Conservation (phyloP, 2,797 vertebrate genomes). For the Mormyrus hasselquistii region DNA sequence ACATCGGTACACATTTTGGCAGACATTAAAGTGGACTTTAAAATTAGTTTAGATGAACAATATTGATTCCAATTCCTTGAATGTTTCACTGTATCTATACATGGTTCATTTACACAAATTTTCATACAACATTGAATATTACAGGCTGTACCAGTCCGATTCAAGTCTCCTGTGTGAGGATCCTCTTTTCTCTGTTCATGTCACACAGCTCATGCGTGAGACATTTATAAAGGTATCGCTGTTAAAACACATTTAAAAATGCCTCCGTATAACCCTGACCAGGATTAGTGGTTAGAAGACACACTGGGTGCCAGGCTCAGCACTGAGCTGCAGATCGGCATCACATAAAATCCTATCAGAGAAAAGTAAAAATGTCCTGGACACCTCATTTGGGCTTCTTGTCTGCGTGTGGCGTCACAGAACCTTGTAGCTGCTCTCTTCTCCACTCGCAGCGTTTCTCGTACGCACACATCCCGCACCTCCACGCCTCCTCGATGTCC, state of each 20-base stretch:
- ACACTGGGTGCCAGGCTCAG: neutral
- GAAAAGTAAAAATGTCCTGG: neutral
- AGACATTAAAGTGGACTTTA: neutral
- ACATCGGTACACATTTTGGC: neutral
- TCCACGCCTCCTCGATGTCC: slow-evolving; percentile 68
- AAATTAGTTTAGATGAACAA: neutral
- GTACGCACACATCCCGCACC: slow-evolving; percentile 57
- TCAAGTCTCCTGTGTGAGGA: neutral
- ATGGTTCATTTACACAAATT: neutral
- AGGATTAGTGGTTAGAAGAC: neutral
- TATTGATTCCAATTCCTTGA: neutral
- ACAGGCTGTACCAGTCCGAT: neutral
- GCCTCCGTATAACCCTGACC: neutral
- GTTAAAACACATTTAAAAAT: neutral
- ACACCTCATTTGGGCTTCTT: slow-evolving; percentile 22
- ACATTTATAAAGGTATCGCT: neutral
- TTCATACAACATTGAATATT: neutral
- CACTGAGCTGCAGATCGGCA: neutral
- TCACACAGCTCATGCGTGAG: neutral
- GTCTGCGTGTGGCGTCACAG: neutral
- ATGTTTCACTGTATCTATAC: neutral
- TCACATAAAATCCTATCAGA: neutral
- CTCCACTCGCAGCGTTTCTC: slow-evolving; percentile 58
- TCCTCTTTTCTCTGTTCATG: neutral
- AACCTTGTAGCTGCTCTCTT: slow-evolving; percentile 16